phyloP scores from a whole-genome alignment of 2,888 invertebrate genomes.

The Crioceris asparagi region DNA sequence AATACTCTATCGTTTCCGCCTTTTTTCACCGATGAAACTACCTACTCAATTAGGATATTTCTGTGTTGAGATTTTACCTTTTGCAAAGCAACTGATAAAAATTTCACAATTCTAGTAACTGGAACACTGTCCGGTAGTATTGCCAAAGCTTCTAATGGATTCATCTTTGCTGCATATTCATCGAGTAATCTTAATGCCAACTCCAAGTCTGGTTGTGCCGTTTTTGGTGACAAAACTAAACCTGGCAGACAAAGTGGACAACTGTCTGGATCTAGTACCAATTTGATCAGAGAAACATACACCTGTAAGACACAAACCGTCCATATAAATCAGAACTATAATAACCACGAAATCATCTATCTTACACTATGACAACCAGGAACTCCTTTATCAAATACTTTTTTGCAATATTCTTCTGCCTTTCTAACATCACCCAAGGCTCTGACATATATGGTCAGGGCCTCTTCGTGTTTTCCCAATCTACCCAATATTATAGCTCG shows the following conservation, averaged over 20 bases:
- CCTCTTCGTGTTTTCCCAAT: conserved; percentile 84
- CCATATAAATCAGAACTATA: conserved; percentile 22
- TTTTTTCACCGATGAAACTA: too few relatives aligned
- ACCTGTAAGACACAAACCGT: conserved; percentile 25
- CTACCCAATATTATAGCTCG: conserved; percentile 89
- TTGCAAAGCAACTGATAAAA: conserved; percentile 20
- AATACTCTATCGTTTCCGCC: too few relatives aligned
- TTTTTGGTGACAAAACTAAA: conserved; percentile 45
- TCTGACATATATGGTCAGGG: conserved; percentile 83
- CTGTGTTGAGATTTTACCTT: too few relatives aligned
- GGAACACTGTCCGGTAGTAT: conserved; percentile 74
- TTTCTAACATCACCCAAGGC: conserved; percentile 72
- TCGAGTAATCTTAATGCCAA: conserved; percentile 72
- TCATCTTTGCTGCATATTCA: conserved; percentile 73
- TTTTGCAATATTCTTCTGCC: conserved; percentile 78
- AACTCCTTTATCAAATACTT: conserved; percentile 43
- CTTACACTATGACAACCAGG: conserved; percentile 25
- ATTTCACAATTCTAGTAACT: conserved; percentile 56
- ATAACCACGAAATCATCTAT: conserved; percentile 25
- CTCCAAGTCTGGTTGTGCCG: conserved; percentile 62
- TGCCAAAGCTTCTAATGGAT: conserved; percentile 67
- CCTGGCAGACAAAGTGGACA: conserved; percentile 28
- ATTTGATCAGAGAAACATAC: conserved; percentile 34
- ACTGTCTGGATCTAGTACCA: conserved; percentile 33
- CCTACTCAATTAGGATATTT: too few relatives aligned